Conservation (phyloP, 2,113 vertebrate species). For the Oceanodroma tethys region DNA sequence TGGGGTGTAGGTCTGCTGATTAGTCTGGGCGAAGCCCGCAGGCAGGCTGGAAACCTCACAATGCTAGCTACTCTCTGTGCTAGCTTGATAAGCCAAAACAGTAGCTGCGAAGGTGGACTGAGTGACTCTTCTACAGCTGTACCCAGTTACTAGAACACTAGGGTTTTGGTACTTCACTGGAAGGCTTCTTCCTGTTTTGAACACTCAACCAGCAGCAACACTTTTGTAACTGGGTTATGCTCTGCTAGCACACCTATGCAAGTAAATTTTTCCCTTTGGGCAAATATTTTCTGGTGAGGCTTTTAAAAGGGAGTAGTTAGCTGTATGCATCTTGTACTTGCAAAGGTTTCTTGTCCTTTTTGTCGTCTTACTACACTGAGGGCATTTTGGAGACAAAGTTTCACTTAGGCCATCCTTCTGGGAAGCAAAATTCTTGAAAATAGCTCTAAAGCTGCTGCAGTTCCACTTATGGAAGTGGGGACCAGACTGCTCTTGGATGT, state of each 20-base stretch:
- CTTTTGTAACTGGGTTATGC: neutral
- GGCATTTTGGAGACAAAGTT: neutral
- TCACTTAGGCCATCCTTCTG: neutral
- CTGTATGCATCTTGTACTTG: neutral
- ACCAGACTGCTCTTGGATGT: conserved; percentile 16
- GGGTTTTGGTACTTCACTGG: neutral
- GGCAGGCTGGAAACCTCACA: neutral
- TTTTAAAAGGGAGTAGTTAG: neutral
- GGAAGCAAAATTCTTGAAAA: neutral
- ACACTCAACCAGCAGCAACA: neutral
- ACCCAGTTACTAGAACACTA: neutral
- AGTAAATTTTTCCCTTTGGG: neutral
- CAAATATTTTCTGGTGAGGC: neutral
- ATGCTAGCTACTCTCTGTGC: neutral
- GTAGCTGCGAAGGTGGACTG: neutral
- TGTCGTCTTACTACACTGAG: neutral
- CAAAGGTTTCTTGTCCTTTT: neutral
- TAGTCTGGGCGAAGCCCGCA: neutral
- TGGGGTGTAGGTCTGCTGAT: neutral
- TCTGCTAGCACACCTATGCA: neutral
- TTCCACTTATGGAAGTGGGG: conserved; percentile 11
- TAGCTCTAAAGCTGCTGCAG: conserved; percentile 27
- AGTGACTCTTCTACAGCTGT: neutral
- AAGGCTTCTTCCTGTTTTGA: neutral
- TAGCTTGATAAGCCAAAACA: neutral